These are phyloP conservation scores for Solen grandis DNA, from an alignment of 1,140 invertebrate genomes.

Conservation along the genomic window DNA sequence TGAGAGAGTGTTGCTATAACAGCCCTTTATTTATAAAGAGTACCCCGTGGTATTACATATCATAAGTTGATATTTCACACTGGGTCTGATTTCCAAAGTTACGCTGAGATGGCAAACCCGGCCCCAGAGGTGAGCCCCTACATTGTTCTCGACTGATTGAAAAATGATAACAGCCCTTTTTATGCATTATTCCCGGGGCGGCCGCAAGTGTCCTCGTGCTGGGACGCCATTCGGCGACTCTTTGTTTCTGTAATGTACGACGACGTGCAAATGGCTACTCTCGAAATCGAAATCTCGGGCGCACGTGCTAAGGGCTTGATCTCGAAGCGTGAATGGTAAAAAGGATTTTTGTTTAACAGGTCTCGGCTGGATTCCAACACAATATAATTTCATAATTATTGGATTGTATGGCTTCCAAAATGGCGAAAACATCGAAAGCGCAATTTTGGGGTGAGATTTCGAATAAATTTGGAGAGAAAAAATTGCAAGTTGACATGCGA, in stretches of 20 bases:
- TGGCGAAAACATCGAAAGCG: too few relatives aligned
- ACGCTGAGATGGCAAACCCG: background rate
- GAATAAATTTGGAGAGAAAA: too few relatives aligned
- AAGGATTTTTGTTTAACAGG: too few relatives aligned
- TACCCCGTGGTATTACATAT: slow-evolving; percentile 40
- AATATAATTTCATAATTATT: too few relatives aligned
- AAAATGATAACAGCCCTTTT: slow-evolving; percentile 42
- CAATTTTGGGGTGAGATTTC: too few relatives aligned
- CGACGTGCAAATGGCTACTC: slow-evolving; percentile 15
- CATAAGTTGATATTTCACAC: slow-evolving; percentile 25
- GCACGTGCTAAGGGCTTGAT: slow-evolving; percentile 16
- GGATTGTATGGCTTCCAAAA: too few relatives aligned
- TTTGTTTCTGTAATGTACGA: slow-evolving; percentile 23
- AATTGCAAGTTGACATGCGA: too few relatives aligned
- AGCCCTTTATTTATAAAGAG: background rate
- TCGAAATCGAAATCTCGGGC: slow-evolving; percentile 21
- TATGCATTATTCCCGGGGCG: slow-evolving; percentile 31
- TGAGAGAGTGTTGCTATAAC: slow-evolving; percentile 3
- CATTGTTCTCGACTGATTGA: slow-evolving; percentile 37
- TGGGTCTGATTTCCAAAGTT: slow-evolving; percentile 15
- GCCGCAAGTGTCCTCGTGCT: slow-evolving; percentile 1
- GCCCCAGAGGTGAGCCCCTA: background rate
- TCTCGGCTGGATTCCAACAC: too few relatives aligned
- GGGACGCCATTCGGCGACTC: background rate
- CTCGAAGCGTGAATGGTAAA: slow-evolving; percentile 14